Conservation (phyloP, 1,140 invertebrate genomes). For the Leptinotarsa texana region DNA sequence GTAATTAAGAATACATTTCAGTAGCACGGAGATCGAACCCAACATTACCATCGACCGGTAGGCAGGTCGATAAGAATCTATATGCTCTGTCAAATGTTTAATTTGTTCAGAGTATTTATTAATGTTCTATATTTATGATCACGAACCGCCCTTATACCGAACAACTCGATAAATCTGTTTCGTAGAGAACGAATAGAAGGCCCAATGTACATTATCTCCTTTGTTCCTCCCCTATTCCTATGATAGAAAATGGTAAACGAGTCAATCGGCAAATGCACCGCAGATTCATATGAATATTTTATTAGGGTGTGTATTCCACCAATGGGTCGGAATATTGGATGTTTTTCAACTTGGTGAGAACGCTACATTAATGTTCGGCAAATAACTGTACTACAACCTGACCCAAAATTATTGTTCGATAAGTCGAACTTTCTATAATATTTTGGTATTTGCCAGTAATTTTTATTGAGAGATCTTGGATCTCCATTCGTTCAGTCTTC, state of each 20-base stretch:
- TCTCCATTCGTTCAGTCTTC: no score
- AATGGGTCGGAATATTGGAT: not conserved
- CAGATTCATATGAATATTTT: not conserved
- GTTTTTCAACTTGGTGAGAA: no score
- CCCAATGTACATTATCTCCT: conserved; percentile 36
- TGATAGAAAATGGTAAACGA: conserved; percentile 1
- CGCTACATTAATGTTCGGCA: no score
- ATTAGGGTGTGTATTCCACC: not conserved
- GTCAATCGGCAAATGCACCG: not conserved
- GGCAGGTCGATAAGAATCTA: conserved; percentile 45
- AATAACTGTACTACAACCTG: no score
- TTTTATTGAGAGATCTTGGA: no score
- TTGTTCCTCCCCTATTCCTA: not conserved
- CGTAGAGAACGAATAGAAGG: conserved; percentile 34
- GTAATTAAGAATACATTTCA: conserved; percentile 15
- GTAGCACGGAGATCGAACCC: conserved; percentile 39
- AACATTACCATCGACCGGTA: conserved; percentile 42
- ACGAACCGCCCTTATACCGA: conserved; percentile 38
- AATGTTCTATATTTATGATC: conserved; percentile 50
- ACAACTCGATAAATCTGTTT: conserved; percentile 41
- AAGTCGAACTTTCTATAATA: no score
- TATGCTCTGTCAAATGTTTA: conserved; percentile 52
- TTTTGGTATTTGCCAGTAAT: no score
- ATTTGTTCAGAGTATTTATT: conserved; percentile 52
- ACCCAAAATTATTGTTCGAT: no score